These are phyloP conservation scores for Tholera decimalis DNA, from an alignment of 2,888 invertebrate genomes.

Conservation along the genomic window DNA sequence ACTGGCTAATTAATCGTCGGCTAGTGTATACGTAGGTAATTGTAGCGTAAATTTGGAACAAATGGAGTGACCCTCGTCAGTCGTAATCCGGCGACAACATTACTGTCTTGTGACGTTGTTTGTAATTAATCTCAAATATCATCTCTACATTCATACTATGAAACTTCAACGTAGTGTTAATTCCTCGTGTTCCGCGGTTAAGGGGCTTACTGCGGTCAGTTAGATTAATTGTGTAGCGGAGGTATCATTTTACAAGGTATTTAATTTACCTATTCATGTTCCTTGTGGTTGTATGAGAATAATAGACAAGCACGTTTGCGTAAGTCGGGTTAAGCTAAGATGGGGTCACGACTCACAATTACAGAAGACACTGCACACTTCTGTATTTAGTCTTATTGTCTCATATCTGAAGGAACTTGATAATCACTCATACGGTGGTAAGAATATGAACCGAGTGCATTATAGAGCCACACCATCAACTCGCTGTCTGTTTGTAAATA, in stretches of 20 bases:
- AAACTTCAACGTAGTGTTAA: constrained; percentile 61
- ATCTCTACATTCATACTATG: constrained; percentile 54
- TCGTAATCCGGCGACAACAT: constrained; percentile 78
- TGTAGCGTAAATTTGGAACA: constrained; percentile 71
- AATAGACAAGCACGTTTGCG: constrained; percentile 3
- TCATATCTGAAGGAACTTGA: background rate
- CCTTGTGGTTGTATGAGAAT: background rate
- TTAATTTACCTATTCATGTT: constrained; percentile 30
- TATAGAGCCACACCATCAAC: too few relatives aligned
- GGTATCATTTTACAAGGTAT: constrained; percentile 32
- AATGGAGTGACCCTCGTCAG: constrained; percentile 81
- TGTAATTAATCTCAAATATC: constrained; percentile 75
- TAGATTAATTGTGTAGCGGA: constrained; percentile 53
- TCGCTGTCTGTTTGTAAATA: too few relatives aligned
- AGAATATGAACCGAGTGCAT: too few relatives aligned
- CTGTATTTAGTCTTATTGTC: background rate
- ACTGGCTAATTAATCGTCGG: constrained; percentile 37
- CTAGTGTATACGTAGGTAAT: constrained; percentile 52
- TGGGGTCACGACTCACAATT: background rate
- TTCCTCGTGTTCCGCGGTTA: constrained; percentile 39
- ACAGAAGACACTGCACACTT: background rate
- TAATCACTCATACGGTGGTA: background rate
- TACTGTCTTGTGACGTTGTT: constrained; percentile 77
- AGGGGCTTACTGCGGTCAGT: constrained; percentile 48
- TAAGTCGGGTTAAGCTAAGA: background rate